A percentile compares a stretch with the other conserved stretches of the same genome.
phyloP scores from a whole-genome alignment of 2,797 vertebrate genomes.

The Paedocypris micromegethes region DNA sequence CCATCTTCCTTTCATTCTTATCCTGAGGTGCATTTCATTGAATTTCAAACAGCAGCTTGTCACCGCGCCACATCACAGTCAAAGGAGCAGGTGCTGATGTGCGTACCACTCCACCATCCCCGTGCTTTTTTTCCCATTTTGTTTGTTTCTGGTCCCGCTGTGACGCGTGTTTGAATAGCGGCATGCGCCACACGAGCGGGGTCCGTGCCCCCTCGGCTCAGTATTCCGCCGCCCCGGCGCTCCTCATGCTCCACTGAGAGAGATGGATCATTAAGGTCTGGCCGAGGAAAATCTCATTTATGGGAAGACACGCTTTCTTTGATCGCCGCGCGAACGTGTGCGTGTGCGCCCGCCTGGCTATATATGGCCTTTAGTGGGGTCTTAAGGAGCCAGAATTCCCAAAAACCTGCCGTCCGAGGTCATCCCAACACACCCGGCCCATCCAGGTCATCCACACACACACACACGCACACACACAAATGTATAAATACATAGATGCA shows the following conservation, averaged over 20 bases:
- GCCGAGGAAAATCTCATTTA: constrained; percentile 35
- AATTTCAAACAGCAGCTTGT: constrained; percentile 55
- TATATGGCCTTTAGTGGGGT: too few species aligned
- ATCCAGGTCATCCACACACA: too few species aligned
- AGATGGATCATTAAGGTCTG: constrained; percentile 38
- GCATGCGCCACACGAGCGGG: constrained; percentile 25
- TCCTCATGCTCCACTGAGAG: constrained; percentile 31
- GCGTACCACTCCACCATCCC: constrained; percentile 26
- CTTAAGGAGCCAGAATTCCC: too few species aligned
- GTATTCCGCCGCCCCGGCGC: constrained; percentile 28
- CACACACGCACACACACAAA: too few species aligned
- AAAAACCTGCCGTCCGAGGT: too few species aligned
- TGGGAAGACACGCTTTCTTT: constrained; percentile 31
- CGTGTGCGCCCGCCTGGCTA: background rate
- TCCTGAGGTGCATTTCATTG: constrained; percentile 54
- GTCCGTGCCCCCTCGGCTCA: constrained; percentile 16
- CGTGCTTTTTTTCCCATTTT: constrained; percentile 31
- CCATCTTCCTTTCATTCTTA: constrained; percentile 28
- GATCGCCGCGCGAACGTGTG: constrained; percentile 8
- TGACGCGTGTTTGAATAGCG: constrained; percentile 34
- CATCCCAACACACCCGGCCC: too few species aligned
- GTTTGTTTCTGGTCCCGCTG: constrained; percentile 34
- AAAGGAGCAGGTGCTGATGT: constrained; percentile 36
- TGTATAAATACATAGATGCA: too few species aligned
- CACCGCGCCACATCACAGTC: constrained; percentile 30